These are phyloP conservation scores for Philypnodon macrostomus DNA, from an alignment of 2,797 vertebrate genomes.

Conservation along the genomic window DNA sequence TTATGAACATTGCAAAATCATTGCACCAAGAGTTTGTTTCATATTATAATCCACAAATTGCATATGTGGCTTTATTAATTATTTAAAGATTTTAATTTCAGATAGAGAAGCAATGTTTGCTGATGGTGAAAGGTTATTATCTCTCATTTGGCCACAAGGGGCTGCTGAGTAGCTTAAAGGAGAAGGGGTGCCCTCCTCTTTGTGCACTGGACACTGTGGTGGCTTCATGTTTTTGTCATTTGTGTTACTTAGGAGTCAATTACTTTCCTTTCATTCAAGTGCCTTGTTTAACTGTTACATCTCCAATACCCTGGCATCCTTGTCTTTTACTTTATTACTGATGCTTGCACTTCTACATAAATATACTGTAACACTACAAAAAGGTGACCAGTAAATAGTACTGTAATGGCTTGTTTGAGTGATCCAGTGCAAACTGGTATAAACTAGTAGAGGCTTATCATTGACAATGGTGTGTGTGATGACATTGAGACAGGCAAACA, in stretches of 20 bases:
- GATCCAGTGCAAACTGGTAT: slow-evolving; percentile 8
- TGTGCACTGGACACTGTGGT: slow-evolving; percentile 31
- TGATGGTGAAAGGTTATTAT: slow-evolving; percentile 29
- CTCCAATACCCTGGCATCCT: slow-evolving; percentile 37
- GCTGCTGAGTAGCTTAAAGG: slow-evolving; percentile 65
- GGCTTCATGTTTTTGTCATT: slow-evolving; percentile 48
- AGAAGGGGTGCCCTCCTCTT: slow-evolving; percentile 23
- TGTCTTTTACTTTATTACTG: slow-evolving; percentile 15
- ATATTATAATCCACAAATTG: slow-evolving; percentile 1
- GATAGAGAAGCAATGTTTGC: neutral
- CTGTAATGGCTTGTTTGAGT: slow-evolving; percentile 11
- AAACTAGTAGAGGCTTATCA: slow-evolving; percentile 14
- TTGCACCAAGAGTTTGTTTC: neutral
- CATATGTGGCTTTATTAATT: neutral
- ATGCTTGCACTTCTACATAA: too few species aligned
- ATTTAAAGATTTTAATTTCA: neutral
- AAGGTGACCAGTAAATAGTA: slow-evolving; percentile 3
- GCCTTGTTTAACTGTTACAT: slow-evolving; percentile 40
- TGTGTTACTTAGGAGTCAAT: slow-evolving; percentile 53
- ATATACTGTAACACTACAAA: too few species aligned
- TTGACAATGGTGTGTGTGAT: slow-evolving; percentile 43
- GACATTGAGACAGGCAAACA: slow-evolving; percentile 64
- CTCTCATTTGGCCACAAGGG: slow-evolving; percentile 73
- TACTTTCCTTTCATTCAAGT: slow-evolving; percentile 49
- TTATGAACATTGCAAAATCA: slow-evolving; percentile 9